Evolutionary conservation across 2,888 invertebrate species (phyloP).

Genomic region (Clunio marinus): DNA sequence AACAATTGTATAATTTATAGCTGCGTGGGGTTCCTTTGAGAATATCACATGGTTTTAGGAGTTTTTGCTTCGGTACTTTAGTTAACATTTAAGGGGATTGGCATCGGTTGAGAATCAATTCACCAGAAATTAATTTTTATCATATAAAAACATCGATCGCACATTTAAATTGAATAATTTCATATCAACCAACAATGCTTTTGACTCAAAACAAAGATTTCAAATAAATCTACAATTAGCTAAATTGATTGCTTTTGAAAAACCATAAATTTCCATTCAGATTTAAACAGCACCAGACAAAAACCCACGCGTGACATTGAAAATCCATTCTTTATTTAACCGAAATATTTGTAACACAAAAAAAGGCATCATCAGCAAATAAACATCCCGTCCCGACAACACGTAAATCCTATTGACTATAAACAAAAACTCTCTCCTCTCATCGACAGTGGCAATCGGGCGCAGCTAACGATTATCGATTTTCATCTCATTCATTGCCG

Average conservation of each 20-base stretch:
- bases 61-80: no score
- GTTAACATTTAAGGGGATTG: no score
- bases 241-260: no score
- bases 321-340: constrained; percentile 20
- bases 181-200: neutral
- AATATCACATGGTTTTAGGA: no score
- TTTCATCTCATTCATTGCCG: constrained; percentile 12
- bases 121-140: neutral
- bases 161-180: neutral
- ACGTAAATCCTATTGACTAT: constrained; percentile 29
- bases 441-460: constrained; percentile 25
- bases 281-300: neutral
- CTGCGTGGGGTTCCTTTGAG: no score
- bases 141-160: neutral
- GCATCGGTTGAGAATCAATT: no score
- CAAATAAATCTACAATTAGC: no score
- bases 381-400: constrained; percentile 22
- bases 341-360: no score
- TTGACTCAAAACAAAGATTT: no score
- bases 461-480: constrained; percentile 33
- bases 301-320: constrained; percentile 25
- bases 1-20: constrained; percentile 23
- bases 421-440: constrained; percentile 14
- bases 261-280: constrained; percentile 3
- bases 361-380: constrained; percentile 33